Percentiles rank a stretch among this genome's conserved stretches.
These are phyloP conservation scores for Pollenia labialis DNA, from an alignment of 2,888 invertebrate genomes.

Conservation along the genomic window DNA sequence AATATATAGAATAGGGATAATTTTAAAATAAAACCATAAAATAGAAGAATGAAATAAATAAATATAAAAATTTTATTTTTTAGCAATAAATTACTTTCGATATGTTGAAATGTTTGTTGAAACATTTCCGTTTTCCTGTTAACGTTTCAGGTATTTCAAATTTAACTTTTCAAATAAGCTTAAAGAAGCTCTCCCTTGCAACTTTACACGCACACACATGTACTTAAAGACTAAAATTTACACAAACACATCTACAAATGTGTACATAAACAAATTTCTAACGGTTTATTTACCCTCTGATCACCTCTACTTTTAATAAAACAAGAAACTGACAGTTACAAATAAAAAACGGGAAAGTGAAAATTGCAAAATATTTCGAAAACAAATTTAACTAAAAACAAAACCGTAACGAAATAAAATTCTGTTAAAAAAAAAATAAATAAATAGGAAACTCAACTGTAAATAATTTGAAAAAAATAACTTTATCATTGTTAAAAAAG, in stretches of 20 bases:
- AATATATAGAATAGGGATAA: background rate
- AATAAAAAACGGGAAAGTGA: conserved; percentile 9
- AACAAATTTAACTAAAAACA: conserved; percentile 58
- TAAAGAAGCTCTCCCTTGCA: background rate
- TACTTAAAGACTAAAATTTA: background rate
- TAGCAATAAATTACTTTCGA: conserved; percentile 70
- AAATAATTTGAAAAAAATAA: conserved; percentile 41
- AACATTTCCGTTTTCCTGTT: conserved; percentile 62
- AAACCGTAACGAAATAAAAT: conserved; percentile 48
- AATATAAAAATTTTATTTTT: conserved; percentile 48
- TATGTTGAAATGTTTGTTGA: conserved; percentile 62
- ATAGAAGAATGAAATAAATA: background rate
- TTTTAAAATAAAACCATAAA: background rate
- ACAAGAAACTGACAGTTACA: conserved; percentile 53
- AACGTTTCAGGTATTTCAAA: conserved; percentile 55
- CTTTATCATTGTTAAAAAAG: conserved; percentile 37
- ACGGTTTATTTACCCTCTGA: conserved; percentile 1
- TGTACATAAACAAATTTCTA: background rate
- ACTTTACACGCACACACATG: background rate
- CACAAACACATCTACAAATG: background rate
- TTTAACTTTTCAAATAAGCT: conserved; percentile 62
- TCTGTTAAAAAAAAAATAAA: conserved; percentile 30
- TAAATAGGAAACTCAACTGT: conserved; percentile 12
- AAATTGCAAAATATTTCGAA: conserved; percentile 42
- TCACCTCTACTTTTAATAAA: background rate